phyloP scores from a whole-genome alignment of 1,140 invertebrate species.

The Stegodyphus dumicola region DNA sequence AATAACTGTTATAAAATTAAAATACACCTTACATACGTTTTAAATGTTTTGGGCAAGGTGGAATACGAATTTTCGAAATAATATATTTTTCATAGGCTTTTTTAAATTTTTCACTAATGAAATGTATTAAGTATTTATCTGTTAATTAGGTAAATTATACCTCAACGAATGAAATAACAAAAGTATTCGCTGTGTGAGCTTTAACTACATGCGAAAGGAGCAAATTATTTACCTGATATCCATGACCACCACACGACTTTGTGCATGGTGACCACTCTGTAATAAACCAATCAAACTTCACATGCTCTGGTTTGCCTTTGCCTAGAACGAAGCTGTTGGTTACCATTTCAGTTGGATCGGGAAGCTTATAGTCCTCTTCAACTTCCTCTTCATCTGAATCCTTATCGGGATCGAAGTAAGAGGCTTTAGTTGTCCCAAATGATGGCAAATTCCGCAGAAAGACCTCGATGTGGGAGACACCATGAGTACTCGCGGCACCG shows the following conservation, averaged over 20 bases:
- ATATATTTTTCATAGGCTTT: no score
- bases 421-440: slow-evolving; percentile 6
- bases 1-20: no score
- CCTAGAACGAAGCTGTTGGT: slow-evolving; percentile 68
- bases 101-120: no score
- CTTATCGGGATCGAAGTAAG: background rate
- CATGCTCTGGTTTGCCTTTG: slow-evolving; percentile 67
- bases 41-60: no score
- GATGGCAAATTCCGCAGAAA: slow-evolving; percentile 40
- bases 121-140: no score
- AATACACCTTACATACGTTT: no score
- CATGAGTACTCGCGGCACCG: slow-evolving; percentile 44
- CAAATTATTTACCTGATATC: slow-evolving; percentile 72
- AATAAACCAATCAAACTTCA: slow-evolving; percentile 82
- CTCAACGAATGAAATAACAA: no score
- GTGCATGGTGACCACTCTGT: slow-evolving; percentile 89
- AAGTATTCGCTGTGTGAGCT: no score
- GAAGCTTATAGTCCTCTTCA: background rate
- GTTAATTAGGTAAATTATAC: no score
- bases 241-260: slow-evolving; percentile 84
- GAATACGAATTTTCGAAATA: no score
- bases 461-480: slow-evolving; percentile 40
- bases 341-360: slow-evolving; percentile 1
- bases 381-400: background rate
- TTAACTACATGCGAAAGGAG: background rate